Conservation (phyloP, 2,888 invertebrate genomes). For the Parascotia fuliginaria region DNA sequence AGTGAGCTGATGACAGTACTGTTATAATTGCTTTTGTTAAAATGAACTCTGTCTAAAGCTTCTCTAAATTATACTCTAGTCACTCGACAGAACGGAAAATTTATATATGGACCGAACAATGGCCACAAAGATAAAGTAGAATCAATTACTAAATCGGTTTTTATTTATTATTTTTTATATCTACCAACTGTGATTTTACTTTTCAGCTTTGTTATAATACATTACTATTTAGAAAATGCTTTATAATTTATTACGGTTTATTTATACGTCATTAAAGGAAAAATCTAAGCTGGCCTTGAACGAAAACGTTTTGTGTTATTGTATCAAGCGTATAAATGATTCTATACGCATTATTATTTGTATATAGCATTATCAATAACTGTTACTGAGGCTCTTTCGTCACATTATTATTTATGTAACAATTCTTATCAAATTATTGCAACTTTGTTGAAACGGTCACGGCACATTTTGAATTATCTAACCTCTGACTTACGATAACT, state of each 20-base stretch:
- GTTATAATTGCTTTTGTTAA: no score
- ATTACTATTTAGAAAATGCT: background rate
- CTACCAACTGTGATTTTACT: background rate
- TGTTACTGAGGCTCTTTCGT: conserved; percentile 5
- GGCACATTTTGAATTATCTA: background rate
- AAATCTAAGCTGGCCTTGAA: background rate
- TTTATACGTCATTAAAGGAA: background rate
- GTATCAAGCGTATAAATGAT: conserved; percentile 5
- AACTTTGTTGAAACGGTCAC: conserved; percentile 8
- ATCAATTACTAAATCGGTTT: no score
- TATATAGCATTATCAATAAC: conserved; percentile 6
- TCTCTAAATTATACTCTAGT: no score
- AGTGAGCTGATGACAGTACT: no score
- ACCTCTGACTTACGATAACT: background rate
- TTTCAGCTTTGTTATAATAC: background rate
- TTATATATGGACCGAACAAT: no score
- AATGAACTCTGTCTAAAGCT: no score
- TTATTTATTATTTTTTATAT: no score
- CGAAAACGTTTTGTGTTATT: conserved; percentile 4
- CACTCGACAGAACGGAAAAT: no score
- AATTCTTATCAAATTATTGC: conserved; percentile 6
- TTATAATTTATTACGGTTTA: background rate
- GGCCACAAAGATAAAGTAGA: no score
- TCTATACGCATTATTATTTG: background rate
- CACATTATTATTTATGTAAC: background rate